phyloP scores from a whole-genome alignment of 2,797 vertebrate species.

The Acipenser transmontanus region DNA sequence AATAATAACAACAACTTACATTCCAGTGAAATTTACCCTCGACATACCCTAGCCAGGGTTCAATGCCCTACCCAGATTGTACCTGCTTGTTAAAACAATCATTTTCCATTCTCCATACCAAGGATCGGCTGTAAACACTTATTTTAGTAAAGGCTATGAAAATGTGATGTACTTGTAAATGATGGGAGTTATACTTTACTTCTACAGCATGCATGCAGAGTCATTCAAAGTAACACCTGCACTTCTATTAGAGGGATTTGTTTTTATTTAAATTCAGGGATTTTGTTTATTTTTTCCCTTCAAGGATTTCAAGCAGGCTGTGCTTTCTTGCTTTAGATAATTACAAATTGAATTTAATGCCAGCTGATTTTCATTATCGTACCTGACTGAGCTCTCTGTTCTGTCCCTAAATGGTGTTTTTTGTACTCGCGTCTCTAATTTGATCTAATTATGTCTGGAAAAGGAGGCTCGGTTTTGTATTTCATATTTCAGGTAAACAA shows the following conservation, averaged over 20 bases:
- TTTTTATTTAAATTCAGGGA: conserved; percentile 4
- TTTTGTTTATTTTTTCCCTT: neutral
- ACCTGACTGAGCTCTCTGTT: neutral
- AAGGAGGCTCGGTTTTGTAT: conserved; percentile 2
- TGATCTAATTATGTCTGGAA: neutral
- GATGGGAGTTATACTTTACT: conserved; percentile 39
- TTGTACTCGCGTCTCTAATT: neutral
- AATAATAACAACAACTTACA: too few relatives aligned
- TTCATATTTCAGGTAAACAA: conserved; percentile 15
- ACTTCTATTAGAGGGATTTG: conserved; percentile 23
- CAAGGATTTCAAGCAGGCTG: neutral
- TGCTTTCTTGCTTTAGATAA: neutral
- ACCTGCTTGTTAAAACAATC: neutral
- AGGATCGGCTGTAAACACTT: neutral
- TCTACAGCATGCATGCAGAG: conserved; percentile 51
- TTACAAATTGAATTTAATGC: neutral
- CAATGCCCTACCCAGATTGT: neutral
- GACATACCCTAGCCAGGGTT: neutral
- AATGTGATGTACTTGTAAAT: conserved; percentile 7
- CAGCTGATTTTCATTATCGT: neutral
- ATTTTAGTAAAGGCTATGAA: neutral
- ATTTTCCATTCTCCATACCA: neutral
- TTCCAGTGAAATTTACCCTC: too few relatives aligned
- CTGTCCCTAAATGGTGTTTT: neutral
- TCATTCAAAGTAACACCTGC: conserved; percentile 53